A percentile compares a stretch with the other conserved stretches of the same genome.
phyloP scores from a whole-genome alignment of 2,113 vertebrate genomes.

The Phaetusa simplex region DNA sequence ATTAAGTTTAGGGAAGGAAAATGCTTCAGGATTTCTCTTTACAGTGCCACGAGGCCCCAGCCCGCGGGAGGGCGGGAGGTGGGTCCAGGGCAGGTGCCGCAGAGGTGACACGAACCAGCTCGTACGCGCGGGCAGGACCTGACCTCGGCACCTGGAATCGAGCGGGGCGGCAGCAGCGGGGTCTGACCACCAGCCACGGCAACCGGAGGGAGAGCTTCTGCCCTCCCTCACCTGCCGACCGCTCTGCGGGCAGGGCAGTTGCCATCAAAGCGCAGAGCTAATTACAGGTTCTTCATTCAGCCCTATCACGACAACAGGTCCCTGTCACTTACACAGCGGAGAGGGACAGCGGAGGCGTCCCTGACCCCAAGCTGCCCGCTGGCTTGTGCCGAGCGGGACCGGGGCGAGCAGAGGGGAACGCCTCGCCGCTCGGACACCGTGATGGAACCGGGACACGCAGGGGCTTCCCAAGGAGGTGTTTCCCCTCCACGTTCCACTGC shows the following conservation, averaged over 20 bases:
- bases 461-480: not conserved
- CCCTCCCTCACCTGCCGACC: not conserved
- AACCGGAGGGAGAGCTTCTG: not conserved
- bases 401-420: accelerated
- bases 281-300: not conserved
- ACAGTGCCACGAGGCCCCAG: accelerated
- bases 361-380: not conserved
- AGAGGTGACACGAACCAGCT: not conserved
- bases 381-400: not conserved
- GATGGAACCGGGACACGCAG: accelerated
- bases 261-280: not conserved
- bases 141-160: accelerated
- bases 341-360: not conserved
- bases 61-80: not conserved
- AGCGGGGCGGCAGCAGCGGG: not conserved
- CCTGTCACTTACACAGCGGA: not conserved
- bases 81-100: not conserved
- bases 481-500: no score
- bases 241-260: not conserved
- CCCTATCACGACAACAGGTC: not conserved
- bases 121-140: not conserved
- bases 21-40: not conserved
- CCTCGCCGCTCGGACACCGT: accelerated
- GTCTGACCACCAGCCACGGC: not conserved
- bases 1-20: not conserved